Base-by-base conservation (phyloP, 2,888 invertebrate species). In the Aricia artaxerxes region DNA sequence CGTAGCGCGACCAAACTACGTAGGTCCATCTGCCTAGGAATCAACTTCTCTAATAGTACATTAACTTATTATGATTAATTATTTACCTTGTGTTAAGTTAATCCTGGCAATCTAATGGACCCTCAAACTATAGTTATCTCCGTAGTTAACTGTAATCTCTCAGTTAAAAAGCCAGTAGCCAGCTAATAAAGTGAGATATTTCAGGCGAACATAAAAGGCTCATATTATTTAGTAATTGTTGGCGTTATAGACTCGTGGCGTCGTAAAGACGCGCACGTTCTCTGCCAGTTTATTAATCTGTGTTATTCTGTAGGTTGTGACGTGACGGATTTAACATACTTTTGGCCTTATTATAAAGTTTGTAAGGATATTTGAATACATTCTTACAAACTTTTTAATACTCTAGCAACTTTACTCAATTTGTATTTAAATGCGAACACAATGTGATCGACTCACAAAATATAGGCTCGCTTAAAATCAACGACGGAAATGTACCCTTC, bases 181-280 rank as follows among this genome's bases (percentile, higher is more conserved):
- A 61, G 69, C 69, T 69, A 69, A 69, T 69, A 69, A 69, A 69
- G 69, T 38, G 13, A 35, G 69, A 35, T 69, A 69, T 69, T 69
- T 69, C 35, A 69, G 4, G 16, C 38, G 69, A 38, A 38, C 69
- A 69, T 69, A 69, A 69, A 69, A 69, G 69, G 69, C 38, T 38
- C 69, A 69, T 38, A 69, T 69, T 69, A 69, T 69, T 69, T 69
- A 69, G 35, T 69, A 69, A 69, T 69, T 38, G 69, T 38, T 69
- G 38, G 35, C 69, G 69, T 69, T 69, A 69, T 69, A 69, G 13
- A 69, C 35, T 69, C 38, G 69, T 69, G 35, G 69, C 69, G 69
- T 69, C 69, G 35, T 69, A 69, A 69, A 69, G 69, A 69, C 69
- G 35, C 35, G 69, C 69, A 69, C 35, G 69, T 69, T 38, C 13